These are phyloP conservation scores for Acyrthosiphon pisum DNA, from an alignment of 1,140 invertebrate genomes.

Conservation along the genomic window DNA sequence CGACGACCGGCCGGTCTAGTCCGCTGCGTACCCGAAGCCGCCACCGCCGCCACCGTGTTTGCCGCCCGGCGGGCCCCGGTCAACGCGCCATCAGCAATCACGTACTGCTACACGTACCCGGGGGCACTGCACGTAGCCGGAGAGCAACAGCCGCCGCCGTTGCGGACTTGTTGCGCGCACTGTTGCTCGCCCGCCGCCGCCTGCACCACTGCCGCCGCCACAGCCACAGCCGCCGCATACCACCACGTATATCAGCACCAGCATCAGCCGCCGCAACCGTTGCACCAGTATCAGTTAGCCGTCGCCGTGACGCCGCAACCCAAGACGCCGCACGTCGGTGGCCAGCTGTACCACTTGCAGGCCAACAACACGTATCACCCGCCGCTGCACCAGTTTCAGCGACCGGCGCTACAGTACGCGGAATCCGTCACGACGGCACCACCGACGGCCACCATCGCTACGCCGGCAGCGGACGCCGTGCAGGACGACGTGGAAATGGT, in stretches of 20 bases:
- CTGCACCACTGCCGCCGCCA: not conserved
- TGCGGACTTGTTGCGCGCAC: constrained; percentile 57
- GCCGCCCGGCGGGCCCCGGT: constrained; percentile 51
- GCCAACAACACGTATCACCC: constrained; percentile 19
- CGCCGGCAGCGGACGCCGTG: constrained; percentile 53
- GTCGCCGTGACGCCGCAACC: constrained; percentile 51
- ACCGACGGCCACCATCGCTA: constrained; percentile 51
- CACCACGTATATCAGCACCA: constrained; percentile 47
- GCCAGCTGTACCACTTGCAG: constrained; percentile 30
- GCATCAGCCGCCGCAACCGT: not conserved
- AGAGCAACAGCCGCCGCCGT: constrained; percentile 53
- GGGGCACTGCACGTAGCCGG: constrained; percentile 56
- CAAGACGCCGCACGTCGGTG: constrained; percentile 31
- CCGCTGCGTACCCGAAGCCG: not conserved
- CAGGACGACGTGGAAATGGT: constrained; percentile 56
- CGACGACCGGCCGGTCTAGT: constrained; percentile 19
- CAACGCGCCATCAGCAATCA: constrained; percentile 51
- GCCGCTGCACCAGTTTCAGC: not conserved
- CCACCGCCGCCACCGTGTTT: constrained; percentile 22
- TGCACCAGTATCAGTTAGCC: constrained; percentile 43
- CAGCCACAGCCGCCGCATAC: constrained; percentile 18
- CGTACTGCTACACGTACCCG: constrained; percentile 57
- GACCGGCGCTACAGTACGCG: not conserved
- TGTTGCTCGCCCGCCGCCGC: constrained; percentile 56
- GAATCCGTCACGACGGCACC: constrained; percentile 51